Percentiles rank a stretch among this genome's conserved stretches.
Conservation (phyloP, 2,888 invertebrate genomes). For the Mythimna vitellina region DNA sequence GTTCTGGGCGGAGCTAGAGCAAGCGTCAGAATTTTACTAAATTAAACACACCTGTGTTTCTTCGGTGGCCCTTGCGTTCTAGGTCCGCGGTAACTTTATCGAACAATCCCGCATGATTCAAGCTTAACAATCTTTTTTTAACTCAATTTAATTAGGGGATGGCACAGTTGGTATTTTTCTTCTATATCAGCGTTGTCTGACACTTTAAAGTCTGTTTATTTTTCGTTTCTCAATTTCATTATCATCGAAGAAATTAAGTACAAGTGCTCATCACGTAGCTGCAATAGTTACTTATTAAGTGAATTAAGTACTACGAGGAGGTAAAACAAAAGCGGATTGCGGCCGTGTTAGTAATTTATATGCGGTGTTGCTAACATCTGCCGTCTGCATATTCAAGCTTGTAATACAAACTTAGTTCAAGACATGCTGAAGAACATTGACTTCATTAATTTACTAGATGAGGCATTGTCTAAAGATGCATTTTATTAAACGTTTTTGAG, state of each 20-base stretch:
- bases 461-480: not conserved
- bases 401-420: constrained; percentile 75
- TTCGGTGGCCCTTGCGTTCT: too few species aligned
- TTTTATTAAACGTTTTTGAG: not conserved
- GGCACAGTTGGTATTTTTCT: too few species aligned
- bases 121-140: not conserved
- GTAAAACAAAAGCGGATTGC: constrained; percentile 65
- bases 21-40: too few species aligned
- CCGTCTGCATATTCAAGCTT: constrained; percentile 77
- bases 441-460: constrained; percentile 43
- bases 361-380: constrained; percentile 76
- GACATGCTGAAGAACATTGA: constrained; percentile 58
- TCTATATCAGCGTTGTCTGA: not conserved
- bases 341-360: constrained; percentile 77
- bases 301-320: constrained; percentile 56
- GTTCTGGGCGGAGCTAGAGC: too few species aligned
- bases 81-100: too few species aligned
- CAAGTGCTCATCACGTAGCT: constrained; percentile 4
- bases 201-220: not conserved
- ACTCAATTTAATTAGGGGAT: not conserved
- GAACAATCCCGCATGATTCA: too few species aligned
- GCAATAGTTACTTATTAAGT: constrained; percentile 33
- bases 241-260: constrained; percentile 6
- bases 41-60: too few species aligned
- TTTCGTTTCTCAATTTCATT: not conserved